Evolutionary conservation across 2,113 vertebrate species (phyloP).

Genomic region (Sula dactylatra): DNA sequence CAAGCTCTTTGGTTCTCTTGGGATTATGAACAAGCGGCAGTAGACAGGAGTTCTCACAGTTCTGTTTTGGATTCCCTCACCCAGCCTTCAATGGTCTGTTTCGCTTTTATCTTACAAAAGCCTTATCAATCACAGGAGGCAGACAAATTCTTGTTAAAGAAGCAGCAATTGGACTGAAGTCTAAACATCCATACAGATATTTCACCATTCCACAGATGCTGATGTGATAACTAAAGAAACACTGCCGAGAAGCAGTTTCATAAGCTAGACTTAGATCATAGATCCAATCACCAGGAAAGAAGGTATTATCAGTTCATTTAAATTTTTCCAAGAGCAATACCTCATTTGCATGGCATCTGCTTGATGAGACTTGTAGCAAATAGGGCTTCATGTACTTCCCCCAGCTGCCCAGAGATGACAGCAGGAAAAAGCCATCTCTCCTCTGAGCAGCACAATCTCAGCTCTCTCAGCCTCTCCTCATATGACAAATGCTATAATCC

Average conservation of each 20-base stretch:
- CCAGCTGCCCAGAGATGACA: not conserved
- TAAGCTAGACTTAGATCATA: not conserved
- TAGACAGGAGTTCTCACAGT: not conserved
- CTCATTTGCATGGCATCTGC: not conserved
- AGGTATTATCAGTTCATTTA: not conserved
- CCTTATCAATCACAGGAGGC: not conserved
- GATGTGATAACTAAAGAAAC: not conserved
- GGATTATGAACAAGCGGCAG: not conserved
- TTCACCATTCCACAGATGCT: not conserved
- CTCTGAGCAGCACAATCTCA: not conserved
- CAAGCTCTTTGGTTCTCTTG: not conserved
- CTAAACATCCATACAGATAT: not conserved
- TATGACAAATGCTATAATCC: not conserved
- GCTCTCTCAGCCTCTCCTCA: not conserved
- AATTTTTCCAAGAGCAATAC: not conserved
- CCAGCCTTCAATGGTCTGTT: not conserved
- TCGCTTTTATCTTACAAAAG: not conserved
- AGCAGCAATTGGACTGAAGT: not conserved
- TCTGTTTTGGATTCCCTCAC: not conserved
- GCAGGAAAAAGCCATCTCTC: not conserved
- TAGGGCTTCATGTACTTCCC: not conserved
- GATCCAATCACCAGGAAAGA: not conserved
- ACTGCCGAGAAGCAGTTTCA: not conserved
- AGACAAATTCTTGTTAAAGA: not conserved
- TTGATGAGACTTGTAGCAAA: not conserved